A percentile compares a stretch with the other conserved stretches of the same genome.
These are phyloP conservation scores for Hippocampus abdominalis DNA, from an alignment of 2,113 vertebrate genomes.

Conservation along the genomic window DNA sequence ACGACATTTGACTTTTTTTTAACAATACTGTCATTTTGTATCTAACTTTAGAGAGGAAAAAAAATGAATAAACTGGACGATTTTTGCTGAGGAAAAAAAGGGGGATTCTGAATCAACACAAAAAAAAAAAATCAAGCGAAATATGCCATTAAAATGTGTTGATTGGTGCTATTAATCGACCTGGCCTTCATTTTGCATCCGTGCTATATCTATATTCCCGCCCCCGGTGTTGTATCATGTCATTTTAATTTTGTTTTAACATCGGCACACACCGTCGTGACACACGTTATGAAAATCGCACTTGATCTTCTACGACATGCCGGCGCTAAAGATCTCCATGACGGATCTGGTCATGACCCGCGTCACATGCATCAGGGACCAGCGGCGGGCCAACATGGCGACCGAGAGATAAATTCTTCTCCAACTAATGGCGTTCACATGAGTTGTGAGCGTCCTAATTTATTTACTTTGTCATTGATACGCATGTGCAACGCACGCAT, in stretches of 20 bases:
- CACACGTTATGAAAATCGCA: slow-evolving; percentile 52
- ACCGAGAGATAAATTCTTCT: slow-evolving; percentile 80
- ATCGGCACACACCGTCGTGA: slow-evolving; percentile 22
- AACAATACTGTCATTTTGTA: too few species aligned
- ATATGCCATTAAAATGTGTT: too few species aligned
- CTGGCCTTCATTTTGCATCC: too few species aligned
- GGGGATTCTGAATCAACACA: too few species aligned
- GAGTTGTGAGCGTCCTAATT: slow-evolving; percentile 70
- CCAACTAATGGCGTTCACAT: slow-evolving; percentile 92
- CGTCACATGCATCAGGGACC: slow-evolving; percentile 50
- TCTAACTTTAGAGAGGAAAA: too few species aligned
- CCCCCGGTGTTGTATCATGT: not conserved
- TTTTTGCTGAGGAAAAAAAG: too few species aligned
- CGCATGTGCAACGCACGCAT: slow-evolving; percentile 13
- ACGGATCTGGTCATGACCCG: slow-evolving; percentile 47
- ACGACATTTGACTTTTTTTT: too few species aligned
- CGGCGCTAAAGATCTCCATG: slow-evolving; percentile 37
- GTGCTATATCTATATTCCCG: too few species aligned
- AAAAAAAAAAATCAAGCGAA: too few species aligned
- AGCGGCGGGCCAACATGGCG: slow-evolving; percentile 41
- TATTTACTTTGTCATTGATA: slow-evolving; percentile 61
- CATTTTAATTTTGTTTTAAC: not conserved
- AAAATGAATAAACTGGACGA: too few species aligned
- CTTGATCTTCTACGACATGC: slow-evolving; percentile 56
- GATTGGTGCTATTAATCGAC: too few species aligned